Conservation (phyloP, 2,113 vertebrate genomes). For the Oncorhynchus kisutch region DNA sequence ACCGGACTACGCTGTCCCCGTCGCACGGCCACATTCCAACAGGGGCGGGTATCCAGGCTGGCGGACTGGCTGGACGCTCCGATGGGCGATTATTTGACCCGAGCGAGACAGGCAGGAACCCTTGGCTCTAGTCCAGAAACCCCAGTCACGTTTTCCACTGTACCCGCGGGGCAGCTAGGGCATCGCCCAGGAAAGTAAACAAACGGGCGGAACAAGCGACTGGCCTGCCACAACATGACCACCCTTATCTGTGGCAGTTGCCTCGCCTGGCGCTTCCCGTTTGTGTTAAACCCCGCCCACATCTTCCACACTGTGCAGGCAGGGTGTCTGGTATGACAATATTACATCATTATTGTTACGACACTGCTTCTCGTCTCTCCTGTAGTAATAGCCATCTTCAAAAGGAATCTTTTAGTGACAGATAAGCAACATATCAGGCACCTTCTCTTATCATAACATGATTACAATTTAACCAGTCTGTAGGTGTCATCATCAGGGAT, state of each 20-base stretch:
- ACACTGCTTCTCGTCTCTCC: background rate
- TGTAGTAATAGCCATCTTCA: background rate
- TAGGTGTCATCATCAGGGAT: background rate
- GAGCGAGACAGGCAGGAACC: constrained; percentile 19
- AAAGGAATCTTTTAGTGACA: background rate
- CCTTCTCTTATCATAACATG: background rate
- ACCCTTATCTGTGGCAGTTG: constrained; percentile 45
- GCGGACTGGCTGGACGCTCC: constrained; percentile 14
- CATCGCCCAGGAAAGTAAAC: constrained; percentile 53
- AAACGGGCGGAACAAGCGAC: constrained; percentile 21
- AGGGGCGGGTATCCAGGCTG: background rate
- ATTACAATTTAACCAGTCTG: background rate
- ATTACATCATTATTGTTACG: constrained; percentile 1
- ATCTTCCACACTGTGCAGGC: constrained; percentile 24
- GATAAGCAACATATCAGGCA: background rate
- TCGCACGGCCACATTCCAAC: constrained; percentile 35
- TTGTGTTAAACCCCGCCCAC: constrained; percentile 41
- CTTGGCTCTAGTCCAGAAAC: constrained; percentile 27
- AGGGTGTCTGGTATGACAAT: constrained; percentile 30
- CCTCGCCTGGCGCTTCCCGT: constrained; percentile 34
- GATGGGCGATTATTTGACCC: constrained; percentile 27
- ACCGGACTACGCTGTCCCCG: too few species aligned
- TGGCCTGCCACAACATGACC: constrained; percentile 27
- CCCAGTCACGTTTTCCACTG: constrained; percentile 56
- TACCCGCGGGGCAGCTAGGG: constrained; percentile 13